A percentile compares a stretch with the other conserved stretches of the same genome.
phyloP scores from a whole-genome alignment of 2,113 vertebrate species.

The Pterocles burchelli region DNA sequence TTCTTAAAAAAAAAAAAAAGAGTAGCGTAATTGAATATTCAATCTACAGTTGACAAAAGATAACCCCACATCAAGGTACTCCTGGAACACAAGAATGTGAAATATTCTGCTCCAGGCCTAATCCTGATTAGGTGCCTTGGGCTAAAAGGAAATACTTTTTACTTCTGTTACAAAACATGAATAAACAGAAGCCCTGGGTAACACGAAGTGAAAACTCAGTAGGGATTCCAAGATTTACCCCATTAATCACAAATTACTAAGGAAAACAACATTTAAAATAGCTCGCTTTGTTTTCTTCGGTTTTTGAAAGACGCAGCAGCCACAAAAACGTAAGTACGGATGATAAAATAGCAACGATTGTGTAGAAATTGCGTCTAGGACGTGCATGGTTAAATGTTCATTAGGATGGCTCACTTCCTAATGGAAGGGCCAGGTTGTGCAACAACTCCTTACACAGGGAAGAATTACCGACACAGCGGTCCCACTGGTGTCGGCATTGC shows the following conservation, averaged over 20 bases:
- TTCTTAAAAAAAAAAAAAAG: not conserved
- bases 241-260: slow-evolving; percentile 55
- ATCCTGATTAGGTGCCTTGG: slow-evolving; percentile 44
- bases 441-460: not conserved
- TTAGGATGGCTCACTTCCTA: slow-evolving; percentile 25
- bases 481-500: not conserved
- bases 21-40: slow-evolving; percentile 31
- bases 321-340: not conserved
- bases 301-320: not conserved
- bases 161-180: slow-evolving; percentile 64
- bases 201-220: slow-evolving; percentile 29
- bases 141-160: slow-evolving; percentile 60
- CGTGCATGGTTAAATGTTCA: not conserved
- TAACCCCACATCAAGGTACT: slow-evolving; percentile 46
- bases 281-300: not conserved
- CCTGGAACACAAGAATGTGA: slow-evolving; percentile 35
- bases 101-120: slow-evolving; percentile 41
- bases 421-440: slow-evolving; percentile 16
- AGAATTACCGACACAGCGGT: not conserved
- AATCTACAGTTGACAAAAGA: slow-evolving; percentile 29
- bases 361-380: not conserved
- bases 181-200: slow-evolving; percentile 46
- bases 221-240: slow-evolving; percentile 32
- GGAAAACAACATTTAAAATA: slow-evolving; percentile 34
- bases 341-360: not conserved